Evolutionary conservation across 2,888 invertebrate species (phyloP).

Genomic region (Torymus auratus): DNA sequence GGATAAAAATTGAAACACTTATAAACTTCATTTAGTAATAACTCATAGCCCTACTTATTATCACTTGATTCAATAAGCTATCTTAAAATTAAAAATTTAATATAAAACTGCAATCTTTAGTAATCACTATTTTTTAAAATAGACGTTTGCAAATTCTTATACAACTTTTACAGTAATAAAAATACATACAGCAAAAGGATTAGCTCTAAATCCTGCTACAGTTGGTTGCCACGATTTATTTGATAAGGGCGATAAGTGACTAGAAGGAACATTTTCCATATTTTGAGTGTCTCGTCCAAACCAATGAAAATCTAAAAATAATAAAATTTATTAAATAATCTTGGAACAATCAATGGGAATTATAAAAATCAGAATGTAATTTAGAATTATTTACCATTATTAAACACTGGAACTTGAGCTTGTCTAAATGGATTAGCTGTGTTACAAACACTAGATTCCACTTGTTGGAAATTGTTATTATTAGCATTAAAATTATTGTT

Average conservation of each 20-base stretch:
- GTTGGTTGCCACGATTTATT: slow-evolving; percentile 75
- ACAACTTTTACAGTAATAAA: too few species aligned
- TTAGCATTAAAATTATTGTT: slow-evolving; percentile 68
- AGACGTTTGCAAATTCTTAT: too few species aligned
- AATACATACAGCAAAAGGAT: slow-evolving; percentile 76
- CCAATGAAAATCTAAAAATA: slow-evolving; percentile 71
- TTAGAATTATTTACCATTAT: slow-evolving; percentile 68
- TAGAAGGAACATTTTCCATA: slow-evolving; percentile 74
- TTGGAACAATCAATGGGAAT: neutral
- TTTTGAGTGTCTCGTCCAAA: slow-evolving; percentile 69
- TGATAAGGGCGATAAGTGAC: slow-evolving; percentile 72
- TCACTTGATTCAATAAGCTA: too few species aligned
- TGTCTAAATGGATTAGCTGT: slow-evolving; percentile 73
- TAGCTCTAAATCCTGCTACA: slow-evolving; percentile 74
- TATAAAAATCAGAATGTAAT: too few species aligned
- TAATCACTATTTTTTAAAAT: too few species aligned
- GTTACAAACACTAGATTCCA: slow-evolving; percentile 70
- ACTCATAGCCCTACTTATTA: too few species aligned
- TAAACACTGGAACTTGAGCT: slow-evolving; percentile 68
- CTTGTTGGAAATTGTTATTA: slow-evolving; percentile 70
- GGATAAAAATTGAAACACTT: too few species aligned
- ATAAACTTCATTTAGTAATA: too few species aligned
- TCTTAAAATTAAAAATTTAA: too few species aligned
- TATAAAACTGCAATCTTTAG: too few species aligned
- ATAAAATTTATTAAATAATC: slow-evolving; percentile 5